Evolutionary conservation across 2,113 vertebrate species (phyloP).

Genomic region (Larimichthys crocea): DNA sequence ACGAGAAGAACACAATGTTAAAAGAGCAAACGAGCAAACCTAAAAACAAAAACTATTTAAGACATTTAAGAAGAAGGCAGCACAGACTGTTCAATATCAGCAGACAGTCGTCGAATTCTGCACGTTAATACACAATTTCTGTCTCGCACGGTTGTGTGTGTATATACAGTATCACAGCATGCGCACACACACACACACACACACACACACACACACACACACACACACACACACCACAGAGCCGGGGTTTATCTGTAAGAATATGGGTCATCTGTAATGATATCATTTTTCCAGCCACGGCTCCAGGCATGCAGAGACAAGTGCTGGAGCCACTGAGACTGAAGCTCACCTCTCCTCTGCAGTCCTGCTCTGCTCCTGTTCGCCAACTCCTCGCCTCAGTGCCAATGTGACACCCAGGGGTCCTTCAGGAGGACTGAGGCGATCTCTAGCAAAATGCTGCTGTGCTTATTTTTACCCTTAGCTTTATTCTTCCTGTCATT

Average conservation of each 20-base stretch:
- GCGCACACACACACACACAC: neutral
- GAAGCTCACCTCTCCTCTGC: conserved; percentile 23
- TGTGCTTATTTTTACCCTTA: neutral
- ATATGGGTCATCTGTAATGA: conserved; percentile 60
- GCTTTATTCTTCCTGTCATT: neutral
- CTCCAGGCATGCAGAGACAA: conserved; percentile 34
- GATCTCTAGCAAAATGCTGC: neutral
- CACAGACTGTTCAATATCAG: neutral
- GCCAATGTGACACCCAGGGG: conserved; percentile 5
- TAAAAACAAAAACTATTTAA: neutral
- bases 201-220: neutral
- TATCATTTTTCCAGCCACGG: conserved; percentile 37
- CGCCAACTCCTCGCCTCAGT: neutral
- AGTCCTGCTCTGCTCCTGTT: neutral
- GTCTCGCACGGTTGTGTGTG: neutral
- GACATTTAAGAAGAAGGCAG: neutral
- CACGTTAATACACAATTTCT: neutral
- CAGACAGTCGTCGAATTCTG: neutral
- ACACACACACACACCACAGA: neutral
- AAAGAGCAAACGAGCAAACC: neutral
- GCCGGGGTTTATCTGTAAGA: conserved; percentile 42
- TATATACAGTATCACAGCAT: neutral
- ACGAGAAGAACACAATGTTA: neutral
- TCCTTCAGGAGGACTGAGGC: neutral
- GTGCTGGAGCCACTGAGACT: conserved; percentile 37